Conservation (phyloP, 2,888 invertebrate genomes). For the Cistogaster globosa region DNA sequence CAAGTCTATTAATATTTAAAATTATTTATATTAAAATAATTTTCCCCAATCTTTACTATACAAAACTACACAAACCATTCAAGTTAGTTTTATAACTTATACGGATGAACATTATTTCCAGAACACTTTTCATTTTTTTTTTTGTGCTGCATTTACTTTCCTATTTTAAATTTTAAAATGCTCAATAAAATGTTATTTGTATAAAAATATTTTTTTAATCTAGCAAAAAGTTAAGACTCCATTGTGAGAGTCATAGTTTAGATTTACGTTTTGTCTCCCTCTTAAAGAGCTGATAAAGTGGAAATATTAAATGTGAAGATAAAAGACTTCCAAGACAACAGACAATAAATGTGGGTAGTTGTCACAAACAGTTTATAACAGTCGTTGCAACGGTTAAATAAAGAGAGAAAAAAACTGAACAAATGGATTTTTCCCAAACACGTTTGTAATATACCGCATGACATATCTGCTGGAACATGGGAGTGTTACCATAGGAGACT, state of each 20-base stretch:
- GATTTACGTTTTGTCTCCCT: conserved; percentile 53
- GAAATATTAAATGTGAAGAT: conserved; percentile 45
- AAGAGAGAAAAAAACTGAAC: conserved; percentile 21
- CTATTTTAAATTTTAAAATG: conserved; percentile 72
- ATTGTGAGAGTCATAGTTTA: conserved; percentile 33
- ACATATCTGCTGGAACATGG: conserved; percentile 19
- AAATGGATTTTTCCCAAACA: conserved; percentile 64
- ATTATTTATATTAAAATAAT: too few relatives aligned
- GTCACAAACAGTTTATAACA: conserved; percentile 70
- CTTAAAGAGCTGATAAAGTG: conserved; percentile 47
- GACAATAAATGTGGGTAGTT: conserved; percentile 68
- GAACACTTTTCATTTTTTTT: not conserved
- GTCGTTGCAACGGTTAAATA: conserved; percentile 40
- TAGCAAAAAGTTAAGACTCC: conserved; percentile 66
- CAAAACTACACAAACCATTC: not conserved
- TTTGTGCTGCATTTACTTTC: not conserved
- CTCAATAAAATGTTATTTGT: conserved; percentile 74
- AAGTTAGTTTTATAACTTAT: not conserved
- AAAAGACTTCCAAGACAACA: conserved; percentile 49
- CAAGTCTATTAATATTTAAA: too few relatives aligned
- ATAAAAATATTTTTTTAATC: conserved; percentile 67
- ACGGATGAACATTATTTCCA: not conserved
- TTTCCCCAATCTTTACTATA: too few relatives aligned
- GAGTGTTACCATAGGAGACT: conserved; percentile 6
- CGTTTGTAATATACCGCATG: conserved; percentile 57